Evolutionary conservation across 1,140 invertebrate species (phyloP).

Genomic region (Chionoecetes opilio): DNA sequence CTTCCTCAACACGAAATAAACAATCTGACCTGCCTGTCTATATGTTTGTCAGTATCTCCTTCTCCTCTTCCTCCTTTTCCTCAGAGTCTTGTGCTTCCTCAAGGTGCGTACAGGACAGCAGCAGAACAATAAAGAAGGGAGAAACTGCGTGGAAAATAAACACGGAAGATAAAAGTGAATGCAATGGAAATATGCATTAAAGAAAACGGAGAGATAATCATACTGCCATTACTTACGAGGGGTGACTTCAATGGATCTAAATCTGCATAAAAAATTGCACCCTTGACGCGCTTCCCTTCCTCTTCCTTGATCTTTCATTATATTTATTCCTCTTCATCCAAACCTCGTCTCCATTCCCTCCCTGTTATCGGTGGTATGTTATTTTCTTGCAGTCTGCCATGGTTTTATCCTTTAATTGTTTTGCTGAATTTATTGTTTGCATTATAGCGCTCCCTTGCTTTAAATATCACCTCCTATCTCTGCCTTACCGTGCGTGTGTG

Average conservation of each 20-base stretch:
- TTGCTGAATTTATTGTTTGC: not conserved
- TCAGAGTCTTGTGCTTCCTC: not conserved
- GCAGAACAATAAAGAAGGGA: not conserved
- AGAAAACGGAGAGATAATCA: conserved; percentile 7
- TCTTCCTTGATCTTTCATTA: not conserved
- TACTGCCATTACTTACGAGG: conserved; percentile 18
- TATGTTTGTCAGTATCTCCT: no score
- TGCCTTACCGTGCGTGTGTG: not conserved
- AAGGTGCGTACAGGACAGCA: not conserved
- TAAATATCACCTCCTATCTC: not conserved
- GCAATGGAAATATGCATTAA: conserved; percentile 20
- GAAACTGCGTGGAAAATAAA: not conserved
- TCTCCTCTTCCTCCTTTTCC: not conserved
- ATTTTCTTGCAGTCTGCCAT: not conserved
- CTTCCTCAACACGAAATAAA: no score
- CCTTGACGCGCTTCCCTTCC: not conserved
- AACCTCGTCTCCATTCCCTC: no score
- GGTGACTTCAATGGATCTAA: not conserved
- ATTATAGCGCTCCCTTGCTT: not conserved
- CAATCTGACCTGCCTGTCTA: no score
- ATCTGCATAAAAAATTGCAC: not conserved
- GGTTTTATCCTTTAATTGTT: conserved; percentile 7
- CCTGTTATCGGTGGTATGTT: not conserved
- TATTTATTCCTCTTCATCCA: not conserved
- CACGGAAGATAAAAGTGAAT: not conserved